Evolutionary conservation across 2,113 vertebrate species (phyloP), one percentile per base, ranked within the genome.

Genomic region (Formicarius rufipectus): DNA sequence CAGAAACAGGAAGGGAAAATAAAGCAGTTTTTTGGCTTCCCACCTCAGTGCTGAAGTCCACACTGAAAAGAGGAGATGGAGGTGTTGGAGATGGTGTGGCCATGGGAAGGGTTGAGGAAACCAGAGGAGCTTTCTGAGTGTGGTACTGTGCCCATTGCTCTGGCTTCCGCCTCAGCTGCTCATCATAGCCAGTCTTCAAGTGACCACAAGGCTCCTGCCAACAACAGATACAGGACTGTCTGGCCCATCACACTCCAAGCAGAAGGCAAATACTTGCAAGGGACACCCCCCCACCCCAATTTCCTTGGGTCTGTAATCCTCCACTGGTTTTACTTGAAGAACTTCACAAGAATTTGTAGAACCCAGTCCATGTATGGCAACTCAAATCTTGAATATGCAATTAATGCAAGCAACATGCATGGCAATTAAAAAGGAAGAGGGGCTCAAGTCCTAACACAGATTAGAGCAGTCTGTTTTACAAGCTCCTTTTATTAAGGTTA

Each of bases 131-230:
- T 95, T 98, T 98, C 96, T 98, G 98, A 3, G 98, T 95, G 88
- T 99, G 99, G 92, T 99, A 98, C 73, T 98, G 98, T 8, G 98
- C 97, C 99, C 99, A 99, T 83, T 99, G 99, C 63, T 99, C 99
- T 12, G 99, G 98, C 93, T 99, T 99, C 97, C 98, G 98, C 93
- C 98, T 98, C 92, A 99, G 98, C 22, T 99, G 98, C 85, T 99
- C 99, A 87, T 99, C 99, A 18, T 99, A 99, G 91, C 98, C 98
- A 71, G 98, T 97, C 96, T 99, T 98, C 95, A 98, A 97, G 82
- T 98, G 99, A 88, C 98, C 98, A 82, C 98, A 99, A 89, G 98
- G 95, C 95, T 99, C 99, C 99, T 99, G 91, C 79, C 20, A 86
- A 55, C 8, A 67, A 87, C 5, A 71, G 84, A 92, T 2, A 72